Evolutionary conservation across 2,113 vertebrate species (phyloP), one percentile per base, ranked within the genome.

Genomic region (Pipra filicauda): DNA sequence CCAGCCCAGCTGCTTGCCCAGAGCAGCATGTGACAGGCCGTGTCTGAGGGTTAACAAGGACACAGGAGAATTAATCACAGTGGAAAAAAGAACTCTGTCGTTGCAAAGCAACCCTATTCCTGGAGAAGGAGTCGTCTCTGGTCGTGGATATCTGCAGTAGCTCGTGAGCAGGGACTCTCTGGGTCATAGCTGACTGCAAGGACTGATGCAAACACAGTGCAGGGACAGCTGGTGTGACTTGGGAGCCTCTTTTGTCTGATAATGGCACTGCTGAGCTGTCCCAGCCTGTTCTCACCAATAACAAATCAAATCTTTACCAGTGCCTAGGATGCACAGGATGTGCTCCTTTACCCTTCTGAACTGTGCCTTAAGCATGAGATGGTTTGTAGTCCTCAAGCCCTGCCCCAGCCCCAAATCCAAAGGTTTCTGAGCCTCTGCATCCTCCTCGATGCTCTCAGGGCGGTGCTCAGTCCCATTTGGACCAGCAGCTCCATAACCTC

Each of bases 401-500:
- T 49, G 37, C 41, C 37, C 48, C 23, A 1, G 12, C 23, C 64
- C 76, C 79, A 69, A 65, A 39, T 37, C 55, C 55, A 51, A 66
- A 64, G 76, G 8, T 91, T 75, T 18, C 66, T 44, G 89, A 77
- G 69, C 85, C 59, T 70, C 27, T 37, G 65, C 77, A 73, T 86
- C 64, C 82, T 95, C 77, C 52, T 22, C 21, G 76, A 46, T 22
- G 86, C 76, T 70, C 43, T 74, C 37, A 71, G 81, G 41, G 43
- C 3, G 12, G 74, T 43, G 93, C 48, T 92, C 35, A 31, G 67
- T 37, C 82, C 72, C 58, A 37, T 57, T 91, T 84, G 76, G 92
- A 96, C 80, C 89, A 70, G 70, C 85, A 86, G 96, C 92, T 86
- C 92, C 85, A 93, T 95, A 95, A 97, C 96, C 93, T 95, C 83